Base-by-base conservation (phyloP, 2,888 invertebrate species). In the Melieria omissa region DNA sequence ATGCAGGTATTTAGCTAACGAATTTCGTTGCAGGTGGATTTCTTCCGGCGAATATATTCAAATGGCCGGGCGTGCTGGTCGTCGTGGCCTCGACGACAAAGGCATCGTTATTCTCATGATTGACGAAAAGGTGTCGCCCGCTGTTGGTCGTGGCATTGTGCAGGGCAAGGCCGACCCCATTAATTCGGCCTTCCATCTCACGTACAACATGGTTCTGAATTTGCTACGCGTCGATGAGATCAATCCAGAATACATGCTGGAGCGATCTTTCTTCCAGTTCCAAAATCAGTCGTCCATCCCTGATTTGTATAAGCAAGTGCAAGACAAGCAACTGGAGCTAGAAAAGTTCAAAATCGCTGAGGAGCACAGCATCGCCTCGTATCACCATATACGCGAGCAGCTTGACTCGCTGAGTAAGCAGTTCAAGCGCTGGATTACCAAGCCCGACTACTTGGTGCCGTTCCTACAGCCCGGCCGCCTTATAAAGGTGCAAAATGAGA, bases 1-100 rank as follows among this genome's bases (percentile, higher is more conserved):
- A 42, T 2, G 12, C 58, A 41, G 42, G n/a, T 58, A 57, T 64
- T 49, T 9, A 12, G 45, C 49, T n/a, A n/a, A 62, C 6, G 6
- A 64, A 46, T 63, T 47, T 62, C 45, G 4, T 9, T 41, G 1
- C 61, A 89, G 99, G 87, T 98, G 95, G 92, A 94, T 96, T 72
- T 93, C 97, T 0, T 98, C 98, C 0, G 99, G 99, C 5, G 99
- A 99, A 88, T 99, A 99, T 84, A 99, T 99, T 78, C 99, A 99
- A 88, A 99, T 99, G 99, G 97, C 98, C 10, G 99, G 99, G 0
- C 91, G 99, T 76, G 99, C 99, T 0, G 99, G 99, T 3, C 91
- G 99, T 70, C 91, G 99, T 86, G 99, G 99, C 71, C 88, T 98
- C 62, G 99, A 99, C 86, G 98, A 98, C 86, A 95, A 96, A 86